These are phyloP conservation scores for Phortica okadai DNA, from an alignment of 2,888 invertebrate genomes.

Conservation along the genomic window DNA sequence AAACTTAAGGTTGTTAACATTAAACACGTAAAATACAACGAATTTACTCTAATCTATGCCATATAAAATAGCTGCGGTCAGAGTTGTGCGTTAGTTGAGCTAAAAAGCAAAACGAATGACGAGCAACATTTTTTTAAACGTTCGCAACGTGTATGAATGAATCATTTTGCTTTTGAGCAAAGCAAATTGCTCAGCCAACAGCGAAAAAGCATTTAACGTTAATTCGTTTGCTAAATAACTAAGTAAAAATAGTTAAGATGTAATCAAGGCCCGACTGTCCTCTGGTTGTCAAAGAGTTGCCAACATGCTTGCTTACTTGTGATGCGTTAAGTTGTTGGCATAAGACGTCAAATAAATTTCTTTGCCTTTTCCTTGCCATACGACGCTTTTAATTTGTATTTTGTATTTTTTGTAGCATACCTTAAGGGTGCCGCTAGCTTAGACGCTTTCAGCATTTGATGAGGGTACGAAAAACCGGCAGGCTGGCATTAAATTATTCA, in stretches of 20 bases:
- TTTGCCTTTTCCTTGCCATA: neutral
- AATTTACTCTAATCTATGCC: neutral
- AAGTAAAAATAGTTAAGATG: constrained; percentile 31
- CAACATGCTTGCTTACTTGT: no score
- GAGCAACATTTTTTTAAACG: neutral
- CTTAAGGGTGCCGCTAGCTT: neutral
- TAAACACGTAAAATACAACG: no score
- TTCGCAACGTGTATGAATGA: no score
- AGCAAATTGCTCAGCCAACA: neutral
- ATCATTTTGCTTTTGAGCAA: neutral
- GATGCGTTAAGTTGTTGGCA: no score
- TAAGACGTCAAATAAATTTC: no score
- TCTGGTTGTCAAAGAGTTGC: neutral
- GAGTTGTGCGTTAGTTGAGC: neutral
- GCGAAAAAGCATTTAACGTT: constrained; percentile 41
- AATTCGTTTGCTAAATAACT: constrained; percentile 39
- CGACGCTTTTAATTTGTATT: neutral
- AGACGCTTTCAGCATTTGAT: neutral
- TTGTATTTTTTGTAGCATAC: constrained; percentile 3
- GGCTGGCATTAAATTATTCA: constrained; percentile 1
- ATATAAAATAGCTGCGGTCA: neutral
- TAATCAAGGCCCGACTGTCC: neutral
- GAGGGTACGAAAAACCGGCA: neutral
- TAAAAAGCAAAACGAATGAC: neutral
- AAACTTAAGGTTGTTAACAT: no score